Base-by-base conservation (phyloP, 2,888 invertebrate genomes). In the Kuschelorhynchus macadamiae region DNA sequence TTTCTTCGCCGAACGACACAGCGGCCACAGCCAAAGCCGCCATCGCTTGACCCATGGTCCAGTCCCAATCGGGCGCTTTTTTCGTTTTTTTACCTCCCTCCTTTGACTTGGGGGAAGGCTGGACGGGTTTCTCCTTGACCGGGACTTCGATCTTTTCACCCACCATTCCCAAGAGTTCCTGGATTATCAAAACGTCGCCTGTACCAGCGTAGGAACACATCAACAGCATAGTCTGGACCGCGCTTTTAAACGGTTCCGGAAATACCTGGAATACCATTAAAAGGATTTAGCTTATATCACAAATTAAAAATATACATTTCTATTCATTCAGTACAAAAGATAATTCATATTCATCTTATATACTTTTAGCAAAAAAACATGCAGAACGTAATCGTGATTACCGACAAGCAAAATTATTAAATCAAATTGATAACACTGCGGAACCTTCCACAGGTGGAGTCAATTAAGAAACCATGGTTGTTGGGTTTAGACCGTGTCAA, bases 1-100 rank as follows among this genome's bases (percentile, higher is more conserved):
- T 96, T 81, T 99, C 99, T 86, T 99, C 99, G 1, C 97, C 98
- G 90, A 98, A 95, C 11, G 97, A 92, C 76, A 99, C 96, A 64
- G 98, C 88, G 11, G 97, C 98, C 63, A 99, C 96, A 2, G 98
- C 99, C 21, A 99, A 86, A 0, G 96, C 97, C 36, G 98, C 98
- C 63, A 98, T 92, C 1, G 97, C 94, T 82, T 98, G 98, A 75
- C 95, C 94, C 0, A 92, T 75, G 8, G 90, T 70, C 91, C 93
- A 74, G 92, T 86, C 84, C 94, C 93, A 83, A 87, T 90, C 82
- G 83, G 86, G 77, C 85, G 86, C 60, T 83, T 85, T 73, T 66
- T 83, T 83, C 17, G 20, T 55, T 33, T 74, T 73, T 5, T 61
- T 66, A 57, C 67, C 70, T 8, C 17, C 49, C 20, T 66, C 59